phyloP scores from a whole-genome alignment of 2,888 invertebrate genomes.

The Nomada goodeniana region DNA sequence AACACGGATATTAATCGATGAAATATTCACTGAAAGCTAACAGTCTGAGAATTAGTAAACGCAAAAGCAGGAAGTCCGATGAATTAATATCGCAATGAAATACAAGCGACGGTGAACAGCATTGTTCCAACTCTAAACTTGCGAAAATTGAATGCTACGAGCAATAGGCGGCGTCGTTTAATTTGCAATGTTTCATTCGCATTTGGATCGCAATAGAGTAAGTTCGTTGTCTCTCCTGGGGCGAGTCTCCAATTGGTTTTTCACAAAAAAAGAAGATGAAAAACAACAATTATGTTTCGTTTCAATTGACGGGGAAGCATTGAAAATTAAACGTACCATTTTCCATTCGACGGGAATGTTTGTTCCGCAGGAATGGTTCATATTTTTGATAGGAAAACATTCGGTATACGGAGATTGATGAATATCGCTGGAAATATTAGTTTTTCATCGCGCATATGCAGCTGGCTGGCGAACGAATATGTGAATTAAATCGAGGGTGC shows the following conservation, averaged over 20 bases:
- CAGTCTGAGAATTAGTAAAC: not conserved
- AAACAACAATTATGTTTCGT: not conserved
- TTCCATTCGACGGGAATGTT: slow-evolving; percentile 23
- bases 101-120: not conserved
- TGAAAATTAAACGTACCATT: slow-evolving; percentile 23
- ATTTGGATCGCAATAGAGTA: not conserved
- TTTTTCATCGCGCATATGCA: not conserved
- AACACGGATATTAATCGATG: not conserved
- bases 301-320: slow-evolving; percentile 16
- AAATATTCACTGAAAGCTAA: slow-evolving; percentile 3
- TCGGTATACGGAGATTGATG: not conserved
- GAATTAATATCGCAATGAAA: slow-evolving; percentile 12
- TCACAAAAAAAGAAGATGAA: not conserved
- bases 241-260: not conserved
- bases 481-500: slow-evolving; percentile 11
- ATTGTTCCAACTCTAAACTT: not conserved
- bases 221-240: not conserved
- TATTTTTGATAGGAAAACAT: slow-evolving; percentile 2
- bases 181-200: not conserved
- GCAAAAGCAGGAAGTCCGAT: no score
- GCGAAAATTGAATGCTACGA: not conserved
- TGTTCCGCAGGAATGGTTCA: not conserved
- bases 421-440: not conserved
- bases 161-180: not conserved
- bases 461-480: not conserved